Evolutionary conservation across 1,140 invertebrate genomes (phyloP).

Genomic region (Hesperophylax magnus): DNA sequence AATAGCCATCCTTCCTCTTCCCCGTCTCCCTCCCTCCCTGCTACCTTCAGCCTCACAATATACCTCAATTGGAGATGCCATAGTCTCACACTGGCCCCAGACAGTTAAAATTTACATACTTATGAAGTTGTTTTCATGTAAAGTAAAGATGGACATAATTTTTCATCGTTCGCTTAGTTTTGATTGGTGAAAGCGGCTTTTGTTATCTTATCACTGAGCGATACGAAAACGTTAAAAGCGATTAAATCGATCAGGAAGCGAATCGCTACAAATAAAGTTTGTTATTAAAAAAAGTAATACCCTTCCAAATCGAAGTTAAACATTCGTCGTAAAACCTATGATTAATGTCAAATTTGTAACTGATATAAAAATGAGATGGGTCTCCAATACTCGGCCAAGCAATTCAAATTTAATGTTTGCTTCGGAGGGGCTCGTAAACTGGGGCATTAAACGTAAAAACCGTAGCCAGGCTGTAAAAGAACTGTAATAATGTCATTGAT

Average conservation of each 20-base stretch:
- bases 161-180: no score
- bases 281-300: not conserved
- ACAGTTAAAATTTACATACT: no score
- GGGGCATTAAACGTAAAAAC: constrained; percentile 32
- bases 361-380: constrained; percentile 30
- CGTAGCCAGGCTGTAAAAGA: constrained; percentile 20
- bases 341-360: not conserved
- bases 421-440: constrained; percentile 11
- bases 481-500: constrained; percentile 24
- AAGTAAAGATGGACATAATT: no score
- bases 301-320: not conserved
- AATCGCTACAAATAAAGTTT: not conserved
- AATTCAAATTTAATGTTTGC: constrained; percentile 37
- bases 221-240: not conserved
- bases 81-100: no score
- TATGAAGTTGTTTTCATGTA: no score
- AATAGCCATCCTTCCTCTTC: no score
- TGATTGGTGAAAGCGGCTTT: not conserved
- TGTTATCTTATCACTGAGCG: not conserved
- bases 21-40: no score
- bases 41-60: no score
- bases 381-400: constrained; percentile 25
- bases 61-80: no score
- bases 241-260: not conserved
- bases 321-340: no score